Evolutionary conservation across 1,140 invertebrate genomes (phyloP).

Genomic region (Hetaerina americana): DNA sequence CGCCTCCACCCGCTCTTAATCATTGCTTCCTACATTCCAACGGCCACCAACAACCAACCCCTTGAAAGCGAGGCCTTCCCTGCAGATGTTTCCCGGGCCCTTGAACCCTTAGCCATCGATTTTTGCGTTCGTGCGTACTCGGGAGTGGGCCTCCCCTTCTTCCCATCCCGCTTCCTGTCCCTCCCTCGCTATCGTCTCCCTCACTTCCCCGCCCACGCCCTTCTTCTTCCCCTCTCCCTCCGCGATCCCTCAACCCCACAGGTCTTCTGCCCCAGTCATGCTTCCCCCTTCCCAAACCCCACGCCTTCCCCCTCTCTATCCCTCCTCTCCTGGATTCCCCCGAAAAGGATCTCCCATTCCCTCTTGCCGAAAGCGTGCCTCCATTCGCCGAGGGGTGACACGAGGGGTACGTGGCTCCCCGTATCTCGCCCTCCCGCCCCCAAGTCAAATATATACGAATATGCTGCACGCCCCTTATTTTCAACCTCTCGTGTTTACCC

Average conservation of each 20-base stretch:
- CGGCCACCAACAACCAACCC: not conserved
- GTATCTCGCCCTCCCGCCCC: too few species aligned
- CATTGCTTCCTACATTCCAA: too few species aligned
- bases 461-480: too few species aligned
- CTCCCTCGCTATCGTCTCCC: not conserved
- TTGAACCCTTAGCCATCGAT: not conserved
- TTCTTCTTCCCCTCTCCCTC: not conserved
- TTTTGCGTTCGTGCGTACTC: not conserved
- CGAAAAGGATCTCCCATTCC: not conserved
- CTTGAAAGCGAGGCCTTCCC: not conserved
- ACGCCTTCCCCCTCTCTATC: too few species aligned
- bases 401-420: not conserved
- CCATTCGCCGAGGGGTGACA: not conserved
- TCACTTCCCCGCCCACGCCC: not conserved
- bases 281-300: too few species aligned
- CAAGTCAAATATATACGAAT: too few species aligned
- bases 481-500: too few species aligned
- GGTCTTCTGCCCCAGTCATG: too few species aligned
- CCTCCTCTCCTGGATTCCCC: not conserved
- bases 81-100: not conserved
- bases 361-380: not conserved
- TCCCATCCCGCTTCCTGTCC: too few species aligned
- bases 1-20: too few species aligned
- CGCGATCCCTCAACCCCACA: too few species aligned
- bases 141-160: not conserved